Percentiles rank a stretch among this genome's conserved stretches.
Evolutionary conservation across 2,888 invertebrate genomes (phyloP).

Genomic region (Iselma pallidipennis): DNA sequence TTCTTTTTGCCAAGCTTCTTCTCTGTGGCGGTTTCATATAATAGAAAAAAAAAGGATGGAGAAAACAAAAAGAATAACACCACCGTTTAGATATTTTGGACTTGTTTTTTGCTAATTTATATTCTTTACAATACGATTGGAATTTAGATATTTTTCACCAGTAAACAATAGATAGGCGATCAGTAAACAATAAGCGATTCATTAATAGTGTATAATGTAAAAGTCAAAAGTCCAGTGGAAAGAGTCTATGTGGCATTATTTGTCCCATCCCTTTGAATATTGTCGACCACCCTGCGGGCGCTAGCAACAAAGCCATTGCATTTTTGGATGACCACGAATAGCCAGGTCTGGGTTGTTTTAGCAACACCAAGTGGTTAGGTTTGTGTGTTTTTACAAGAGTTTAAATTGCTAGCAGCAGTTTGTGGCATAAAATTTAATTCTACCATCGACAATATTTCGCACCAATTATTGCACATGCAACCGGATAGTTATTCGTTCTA

Average conservation of each 20-base stretch:
- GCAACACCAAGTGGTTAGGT: slow-evolving; percentile 43
- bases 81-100: neutral
- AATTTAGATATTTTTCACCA: neutral
- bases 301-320: slow-evolving; percentile 23
- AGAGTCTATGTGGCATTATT: too few species aligned
- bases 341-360: slow-evolving; percentile 36
- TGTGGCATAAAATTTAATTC: slow-evolving; percentile 47
- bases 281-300: neutral
- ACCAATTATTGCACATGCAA: slow-evolving; percentile 38
- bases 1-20: slow-evolving; percentile 38
- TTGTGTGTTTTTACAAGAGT: slow-evolving; percentile 51
- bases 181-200: neutral
- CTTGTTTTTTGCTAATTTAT: neutral
- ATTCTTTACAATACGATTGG: neutral
- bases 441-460: slow-evolving; percentile 38
- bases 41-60: too few species aligned
- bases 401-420: slow-evolving; percentile 47
- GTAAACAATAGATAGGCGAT: neutral
- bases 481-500: slow-evolving; percentile 40
- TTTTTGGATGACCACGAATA: slow-evolving; percentile 47
- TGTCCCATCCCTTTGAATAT: neutral
- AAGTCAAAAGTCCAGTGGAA: too few species aligned
- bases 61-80: neutral
- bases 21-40: slow-evolving; percentile 14
- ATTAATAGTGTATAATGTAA: too few species aligned